Percentiles rank a stretch among this genome's conserved stretches.
These are phyloP conservation scores for Nothoprocta perdicaria DNA, from an alignment of 2,113 vertebrate genomes.

Conservation along the genomic window DNA sequence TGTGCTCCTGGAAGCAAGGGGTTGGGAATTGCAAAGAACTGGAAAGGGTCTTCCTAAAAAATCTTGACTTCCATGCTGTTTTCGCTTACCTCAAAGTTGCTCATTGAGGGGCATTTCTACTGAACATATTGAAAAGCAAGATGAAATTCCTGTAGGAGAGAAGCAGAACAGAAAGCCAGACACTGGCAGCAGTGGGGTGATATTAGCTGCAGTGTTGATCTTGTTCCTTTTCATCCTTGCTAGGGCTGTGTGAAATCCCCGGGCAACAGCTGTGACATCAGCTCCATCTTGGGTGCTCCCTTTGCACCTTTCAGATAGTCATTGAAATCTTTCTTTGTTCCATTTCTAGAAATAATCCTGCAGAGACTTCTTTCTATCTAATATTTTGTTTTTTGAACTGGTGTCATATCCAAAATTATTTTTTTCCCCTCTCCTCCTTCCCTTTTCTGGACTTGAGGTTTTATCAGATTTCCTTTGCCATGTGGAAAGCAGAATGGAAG, in stretches of 20 bases:
- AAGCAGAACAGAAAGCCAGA: background rate
- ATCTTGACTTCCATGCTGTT: background rate
- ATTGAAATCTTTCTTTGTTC: background rate
- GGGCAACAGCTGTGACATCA: background rate
- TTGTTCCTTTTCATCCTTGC: background rate
- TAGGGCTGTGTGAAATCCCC: background rate
- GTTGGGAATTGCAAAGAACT: background rate
- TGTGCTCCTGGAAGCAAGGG: background rate
- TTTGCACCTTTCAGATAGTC: background rate
- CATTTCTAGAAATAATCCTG: background rate
- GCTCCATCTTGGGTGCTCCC: background rate
- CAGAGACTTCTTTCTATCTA: background rate
- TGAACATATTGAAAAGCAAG: rapidly evolving
- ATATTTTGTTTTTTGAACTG: background rate
- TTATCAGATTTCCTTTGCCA: background rate
- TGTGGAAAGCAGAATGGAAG: background rate
- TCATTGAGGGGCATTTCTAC: background rate
- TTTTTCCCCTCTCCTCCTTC: background rate
- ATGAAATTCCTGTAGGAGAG: background rate
- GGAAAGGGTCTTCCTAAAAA: background rate
- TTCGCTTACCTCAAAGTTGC: background rate
- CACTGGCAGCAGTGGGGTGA: background rate
- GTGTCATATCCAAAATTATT: background rate
- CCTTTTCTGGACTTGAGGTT: background rate
- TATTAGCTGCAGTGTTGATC: rapidly evolving